Base-by-base conservation (phyloP, 2,888 invertebrate genomes). In the Tridacna crocea region DNA sequence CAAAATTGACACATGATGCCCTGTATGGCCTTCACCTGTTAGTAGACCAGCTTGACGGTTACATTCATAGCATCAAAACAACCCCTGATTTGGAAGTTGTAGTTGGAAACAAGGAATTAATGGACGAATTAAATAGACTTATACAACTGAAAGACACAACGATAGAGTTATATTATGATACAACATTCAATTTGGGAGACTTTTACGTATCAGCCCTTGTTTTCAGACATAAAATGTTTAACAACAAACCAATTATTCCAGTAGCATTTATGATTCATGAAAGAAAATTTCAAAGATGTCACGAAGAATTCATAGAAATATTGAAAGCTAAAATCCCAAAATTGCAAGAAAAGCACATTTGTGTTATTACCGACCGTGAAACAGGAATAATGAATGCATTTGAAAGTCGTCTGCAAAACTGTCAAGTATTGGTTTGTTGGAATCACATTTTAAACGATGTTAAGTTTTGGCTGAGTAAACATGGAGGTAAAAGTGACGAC, bases 391-490 rank as follows among this genome's bases (percentile, higher is more conserved):
- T 80, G 0, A 70, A 77, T n/a, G 83, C 79, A 4, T 80, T 83
- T 46, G 27, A 80, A 73, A 10, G 46, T 0, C 3, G 22, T 24
- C 58, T 84, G 46, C 58, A 22, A 55, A 75, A 80, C 65, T 15
- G 63, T 13, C 26, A 12, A 15, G 66, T 80, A 10, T 22, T 80
- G 3, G 55, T 74, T 24, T 80, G 83, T 55, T 83, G 83, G 83
- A 83, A 83, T 58, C 83, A 83, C 19, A 77, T 80, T 65, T 75
- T 83, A 19, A 75, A 47, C 24, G 80, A 83, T 46, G 26, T 83
- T 17, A 83, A 83, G 58, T 80, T 80, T 60, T 77, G 80, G 80
- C 4, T 80, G 0, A 36, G 48, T 12, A 83, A 78, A 36, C 77
- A 80, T 51, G 77, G 79, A n/a, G 83, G 72, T 0, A 75, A 15